These are phyloP conservation scores for Monopis laevigella DNA, from an alignment of 2,888 invertebrate species.

Conservation along the genomic window DNA sequence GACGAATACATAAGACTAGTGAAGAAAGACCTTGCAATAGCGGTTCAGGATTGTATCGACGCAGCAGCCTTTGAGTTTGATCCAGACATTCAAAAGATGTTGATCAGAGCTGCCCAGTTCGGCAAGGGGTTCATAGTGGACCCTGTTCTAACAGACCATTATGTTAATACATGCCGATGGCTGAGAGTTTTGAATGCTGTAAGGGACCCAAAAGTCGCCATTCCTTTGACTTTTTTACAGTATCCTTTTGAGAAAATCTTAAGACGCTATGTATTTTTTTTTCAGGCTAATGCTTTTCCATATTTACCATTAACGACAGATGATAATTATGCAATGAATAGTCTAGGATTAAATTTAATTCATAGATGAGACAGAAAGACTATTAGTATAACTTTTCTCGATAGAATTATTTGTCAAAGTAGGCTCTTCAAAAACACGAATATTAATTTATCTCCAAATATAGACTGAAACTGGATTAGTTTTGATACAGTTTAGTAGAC, in stretches of 20 bases:
- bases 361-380: too few relatives aligned
- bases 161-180: slow-evolving; percentile 86
- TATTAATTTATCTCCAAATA: too few relatives aligned
- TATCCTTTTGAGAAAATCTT: slow-evolving; percentile 74
- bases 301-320: too few relatives aligned
- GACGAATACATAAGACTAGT: slow-evolving; percentile 94
- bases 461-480: too few relatives aligned
- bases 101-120: slow-evolving; percentile 92
- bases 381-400: too few relatives aligned
- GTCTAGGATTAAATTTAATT: too few relatives aligned
- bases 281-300: too few relatives aligned
- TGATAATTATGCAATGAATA: too few relatives aligned
- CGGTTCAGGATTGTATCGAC: slow-evolving; percentile 90
- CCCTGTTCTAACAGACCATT: slow-evolving; percentile 75
- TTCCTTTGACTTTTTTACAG: slow-evolving; percentile 91
- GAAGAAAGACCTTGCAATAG: slow-evolving; percentile 79
- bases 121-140: slow-evolving; percentile 91
- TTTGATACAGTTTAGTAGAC: too few relatives aligned
- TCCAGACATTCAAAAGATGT: slow-evolving; percentile 85
- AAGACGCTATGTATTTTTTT: too few relatives aligned
- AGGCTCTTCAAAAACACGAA: too few relatives aligned
- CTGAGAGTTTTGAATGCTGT: slow-evolving; percentile 92
- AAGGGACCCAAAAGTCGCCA: slow-evolving; percentile 84
- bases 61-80: slow-evolving; percentile 93
- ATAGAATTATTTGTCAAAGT: too few relatives aligned